Evolutionary conservation across 2,888 invertebrate genomes (phyloP), one percentile per base, ranked within the genome.

Genomic region (Diloba caeruleocephala): DNA sequence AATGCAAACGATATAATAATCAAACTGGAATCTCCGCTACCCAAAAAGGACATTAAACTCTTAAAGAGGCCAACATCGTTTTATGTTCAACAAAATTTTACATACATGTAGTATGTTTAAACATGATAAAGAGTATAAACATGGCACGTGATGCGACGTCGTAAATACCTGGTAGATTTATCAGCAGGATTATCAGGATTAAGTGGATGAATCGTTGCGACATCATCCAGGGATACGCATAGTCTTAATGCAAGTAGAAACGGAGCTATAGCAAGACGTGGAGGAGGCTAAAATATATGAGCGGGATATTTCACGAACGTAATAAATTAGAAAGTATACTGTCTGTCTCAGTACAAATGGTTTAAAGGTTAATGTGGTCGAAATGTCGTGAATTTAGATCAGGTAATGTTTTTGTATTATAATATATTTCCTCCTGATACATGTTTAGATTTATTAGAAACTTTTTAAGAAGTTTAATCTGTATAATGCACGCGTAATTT

Each of bases 121-220:
- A 34, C 37, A 53, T 53, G 70, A 70, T 70, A 70, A 70, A 41
- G 31, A 34, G 36, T 7, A 13, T 52, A 65, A 50, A 62, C 37
- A 49, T 8, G 17, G 13, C 41, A 38, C 29, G 58, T 51, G 48
- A 56, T 8, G 48, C 41, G 46, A 44, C 38, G 34, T 36, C 39
- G 45, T 73, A 73, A 59, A 70, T 73, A 61, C 54, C 71, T 55
- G 46, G 43, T 34, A 61, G 57, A 70, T 73, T 60, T 72, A 70
- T 73, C 67, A 66, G 37, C 28, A 36, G 57, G 64, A 67, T 69
- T 69, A 69, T 4, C 15, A 23, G 51, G 70, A 73, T 71, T 65
- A 73, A 15, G 36, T 38, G 49, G 71, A 65, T 58, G 49, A 42
- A 52, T 44, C 38, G 70, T 58, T 58, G 42, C 46, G 48, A 55